Conservation (phyloP, 2,113 vertebrate genomes). For the Laticauda colubrina region DNA sequence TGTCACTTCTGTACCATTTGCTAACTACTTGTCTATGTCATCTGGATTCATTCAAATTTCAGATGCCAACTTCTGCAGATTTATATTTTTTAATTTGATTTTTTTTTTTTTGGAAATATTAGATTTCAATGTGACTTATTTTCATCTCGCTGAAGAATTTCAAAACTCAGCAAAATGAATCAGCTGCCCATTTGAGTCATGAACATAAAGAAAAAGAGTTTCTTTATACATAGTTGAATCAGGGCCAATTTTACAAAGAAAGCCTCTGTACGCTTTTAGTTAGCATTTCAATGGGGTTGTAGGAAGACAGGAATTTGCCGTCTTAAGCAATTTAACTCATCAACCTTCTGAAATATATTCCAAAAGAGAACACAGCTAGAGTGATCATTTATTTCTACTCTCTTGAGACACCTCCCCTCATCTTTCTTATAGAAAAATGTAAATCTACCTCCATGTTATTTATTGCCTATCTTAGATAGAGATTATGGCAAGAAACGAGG, state of each 20-base stretch:
- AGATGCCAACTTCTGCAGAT: neutral
- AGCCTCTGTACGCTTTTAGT: constrained; percentile 3
- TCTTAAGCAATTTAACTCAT: constrained; percentile 36
- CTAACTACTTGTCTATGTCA: neutral
- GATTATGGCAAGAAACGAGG: neutral
- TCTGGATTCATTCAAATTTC: neutral
- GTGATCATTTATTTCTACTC: constrained; percentile 3
- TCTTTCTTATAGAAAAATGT: neutral
- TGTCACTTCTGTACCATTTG: neutral
- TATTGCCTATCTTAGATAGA: neutral
- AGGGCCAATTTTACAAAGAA: constrained; percentile 5
- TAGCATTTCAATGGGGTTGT: constrained; percentile 16
- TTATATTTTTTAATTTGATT: neutral
- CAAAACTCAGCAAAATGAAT: neutral
- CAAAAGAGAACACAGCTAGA: constrained; percentile 18
- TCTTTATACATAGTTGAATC: neutral
- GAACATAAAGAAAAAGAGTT: neutral
- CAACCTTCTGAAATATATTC: constrained; percentile 12
- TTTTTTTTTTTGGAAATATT: neutral
- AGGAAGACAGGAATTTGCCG: constrained; percentile 27
- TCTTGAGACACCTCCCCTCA: neutral
- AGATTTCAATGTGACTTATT: neutral
- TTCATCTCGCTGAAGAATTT: neutral
- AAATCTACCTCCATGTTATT: neutral
- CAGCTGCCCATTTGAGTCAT: neutral